A percentile compares a stretch with the other conserved stretches of the same genome.
phyloP scores from a whole-genome alignment of 2,888 invertebrate genomes.

The Phorcus lineatus region DNA sequence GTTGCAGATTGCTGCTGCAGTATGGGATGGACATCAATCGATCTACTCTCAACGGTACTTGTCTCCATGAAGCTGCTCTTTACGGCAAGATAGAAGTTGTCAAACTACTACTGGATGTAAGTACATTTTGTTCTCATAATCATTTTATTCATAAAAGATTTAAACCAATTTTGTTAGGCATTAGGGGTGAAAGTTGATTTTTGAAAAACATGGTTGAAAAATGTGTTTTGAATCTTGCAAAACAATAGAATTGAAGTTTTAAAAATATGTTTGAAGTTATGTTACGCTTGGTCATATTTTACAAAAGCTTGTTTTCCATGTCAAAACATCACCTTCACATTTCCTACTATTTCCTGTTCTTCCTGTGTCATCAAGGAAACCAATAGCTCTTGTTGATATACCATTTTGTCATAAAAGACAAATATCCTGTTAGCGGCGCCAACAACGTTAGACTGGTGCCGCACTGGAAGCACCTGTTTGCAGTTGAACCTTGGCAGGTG shows the following conservation, averaged over 20 bases:
- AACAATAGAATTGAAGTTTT: no score
- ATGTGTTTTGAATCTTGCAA: no score
- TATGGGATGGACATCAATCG: constrained; percentile 76
- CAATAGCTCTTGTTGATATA: no score
- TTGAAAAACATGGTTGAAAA: no score
- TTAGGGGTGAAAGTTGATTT: no score
- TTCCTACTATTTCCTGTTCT: background rate
- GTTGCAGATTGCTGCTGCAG: constrained; percentile 73
- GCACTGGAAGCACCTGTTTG: background rate
- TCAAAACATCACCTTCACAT: background rate
- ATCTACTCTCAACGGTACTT: constrained; percentile 75
- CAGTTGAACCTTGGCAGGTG: background rate
- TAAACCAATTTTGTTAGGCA: no score
- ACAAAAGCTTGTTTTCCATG: background rate
- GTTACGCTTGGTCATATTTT: background rate
- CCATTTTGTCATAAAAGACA: background rate
- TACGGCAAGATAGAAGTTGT: constrained; percentile 76
- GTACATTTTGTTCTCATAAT: constrained; percentile 31
- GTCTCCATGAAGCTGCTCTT: constrained; percentile 77
- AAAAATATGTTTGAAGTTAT: background rate
- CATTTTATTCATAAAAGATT: no score
- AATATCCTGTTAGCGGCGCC: background rate
- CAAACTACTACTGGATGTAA: constrained; percentile 73
- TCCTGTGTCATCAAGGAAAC: no score
- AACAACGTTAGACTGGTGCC: background rate